Evolutionary conservation across 2,888 invertebrate species (phyloP), one percentile per base, ranked within the genome.

Genomic region (Mycalesis mineus): DNA sequence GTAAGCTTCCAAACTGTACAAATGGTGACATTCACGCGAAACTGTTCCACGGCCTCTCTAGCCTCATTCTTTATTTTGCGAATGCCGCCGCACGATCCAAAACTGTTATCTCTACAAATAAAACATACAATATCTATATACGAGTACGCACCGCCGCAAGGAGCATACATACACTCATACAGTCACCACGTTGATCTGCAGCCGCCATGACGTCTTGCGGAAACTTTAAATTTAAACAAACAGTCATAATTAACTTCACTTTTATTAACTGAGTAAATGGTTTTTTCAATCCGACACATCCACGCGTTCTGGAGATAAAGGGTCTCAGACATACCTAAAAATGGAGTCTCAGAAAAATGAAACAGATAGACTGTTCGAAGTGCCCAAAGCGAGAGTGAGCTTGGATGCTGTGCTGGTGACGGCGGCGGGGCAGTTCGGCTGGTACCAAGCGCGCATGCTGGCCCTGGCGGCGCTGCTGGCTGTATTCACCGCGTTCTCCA

Each of bases 401-500:
- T 58, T 78, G 42, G 77, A 79, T 49, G 65, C 57, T 0, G 65
- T 78, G 8, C 60, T 78, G 41, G 58, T 68, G 7, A 60, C 72
- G 7, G 77, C 78, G 55, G 55, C 75, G 1, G 78, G 78, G 0
- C 72, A 76, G 57, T 72, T 77, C 40, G 78, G 78, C 0, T 42
- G 60, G 52, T 78, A 69, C 56, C 78, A 78, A 65, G 3, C 68
- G 31, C 60, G 63, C 52, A 69, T 61, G 4, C 17, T 77, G 13
- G 57, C 56, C 3, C 56, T 73, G 15, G 54, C 64, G 1, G 54
- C 61, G 0, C 6, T 75, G 0, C 60, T 68, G 2, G 67, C 68
- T 0, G 44, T 74, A 1, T 71, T 76, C 33, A 55, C 63, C 0
- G 69, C 70, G 0, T 74, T 66, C 49, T 63, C 65, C n/a, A 57